These are phyloP conservation scores for Grammomys surdaster DNA, from an alignment of 2,113 vertebrate species.

Conservation along the genomic window DNA sequence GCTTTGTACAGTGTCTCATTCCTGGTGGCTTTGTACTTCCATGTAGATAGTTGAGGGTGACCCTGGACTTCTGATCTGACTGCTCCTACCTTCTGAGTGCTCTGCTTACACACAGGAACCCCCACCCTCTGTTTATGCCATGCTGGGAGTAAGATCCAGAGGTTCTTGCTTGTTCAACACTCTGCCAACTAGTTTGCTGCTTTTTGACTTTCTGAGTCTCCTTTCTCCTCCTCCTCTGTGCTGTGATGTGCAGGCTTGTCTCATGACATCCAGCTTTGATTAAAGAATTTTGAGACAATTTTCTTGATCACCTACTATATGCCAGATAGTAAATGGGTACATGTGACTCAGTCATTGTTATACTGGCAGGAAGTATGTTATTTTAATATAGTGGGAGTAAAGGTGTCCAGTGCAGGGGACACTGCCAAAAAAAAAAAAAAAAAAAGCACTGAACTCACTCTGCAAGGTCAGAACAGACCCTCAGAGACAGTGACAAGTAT, in stretches of 20 bases:
- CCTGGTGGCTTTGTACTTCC: background rate
- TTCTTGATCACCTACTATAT: background rate
- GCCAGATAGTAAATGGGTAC: background rate
- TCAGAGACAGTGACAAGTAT: background rate
- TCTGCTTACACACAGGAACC: background rate
- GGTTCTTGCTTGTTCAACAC: no score
- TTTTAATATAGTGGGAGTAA: slow-evolving; percentile 5
- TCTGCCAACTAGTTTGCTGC: background rate
- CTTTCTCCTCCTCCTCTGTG: background rate
- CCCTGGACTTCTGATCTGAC: background rate
- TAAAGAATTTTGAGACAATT: background rate
- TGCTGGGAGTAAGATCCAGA: background rate
- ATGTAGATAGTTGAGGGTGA: background rate
- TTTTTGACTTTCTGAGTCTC: background rate
- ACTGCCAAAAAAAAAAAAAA: background rate
- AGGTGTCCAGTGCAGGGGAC: no score
- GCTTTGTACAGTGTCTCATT: background rate
- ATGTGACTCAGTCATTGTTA: background rate
- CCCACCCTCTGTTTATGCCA: no score
- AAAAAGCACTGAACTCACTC: background rate
- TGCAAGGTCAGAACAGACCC: background rate
- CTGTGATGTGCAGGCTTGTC: background rate
- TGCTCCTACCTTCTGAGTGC: no score
- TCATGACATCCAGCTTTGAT: background rate
- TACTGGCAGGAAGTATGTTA: background rate